Evolutionary conservation across 2,113 vertebrate genomes (phyloP).

Genomic region (Ursus arctos): DNA sequence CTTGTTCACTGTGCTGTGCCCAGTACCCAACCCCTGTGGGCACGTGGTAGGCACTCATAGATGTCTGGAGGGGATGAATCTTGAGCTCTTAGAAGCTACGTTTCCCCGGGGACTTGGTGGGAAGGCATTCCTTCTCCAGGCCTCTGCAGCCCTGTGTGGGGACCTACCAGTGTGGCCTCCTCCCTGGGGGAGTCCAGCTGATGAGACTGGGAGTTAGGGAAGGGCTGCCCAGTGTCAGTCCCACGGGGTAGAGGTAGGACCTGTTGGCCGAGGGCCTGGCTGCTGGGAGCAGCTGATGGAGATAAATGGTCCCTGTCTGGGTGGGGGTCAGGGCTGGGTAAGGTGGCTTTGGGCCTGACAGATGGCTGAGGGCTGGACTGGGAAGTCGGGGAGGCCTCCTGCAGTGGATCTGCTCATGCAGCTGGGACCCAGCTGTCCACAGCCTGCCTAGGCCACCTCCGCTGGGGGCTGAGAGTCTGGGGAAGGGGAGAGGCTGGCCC

Average conservation of each 20-base stretch:
- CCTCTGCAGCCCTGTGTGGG: background rate
- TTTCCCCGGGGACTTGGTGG: background rate
- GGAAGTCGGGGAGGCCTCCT: background rate
- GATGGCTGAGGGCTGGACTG: background rate
- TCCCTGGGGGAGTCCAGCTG: background rate
- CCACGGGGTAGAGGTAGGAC: background rate
- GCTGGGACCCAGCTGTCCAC: too few relatives aligned
- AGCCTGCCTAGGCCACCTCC: too few relatives aligned
- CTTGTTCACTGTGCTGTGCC: background rate
- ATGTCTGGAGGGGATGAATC: background rate
- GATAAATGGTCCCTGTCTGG: constrained; percentile 19
- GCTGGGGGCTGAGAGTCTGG: background rate
- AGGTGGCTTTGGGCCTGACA: background rate
- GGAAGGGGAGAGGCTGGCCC: background rate
- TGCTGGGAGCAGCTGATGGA: background rate
- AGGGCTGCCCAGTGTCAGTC: background rate
- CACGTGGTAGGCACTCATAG: background rate
- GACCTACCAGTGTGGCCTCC: background rate
- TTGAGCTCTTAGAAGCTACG: background rate
- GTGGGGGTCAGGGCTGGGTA: background rate
- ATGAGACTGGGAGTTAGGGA: background rate
- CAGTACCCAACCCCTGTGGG: background rate
- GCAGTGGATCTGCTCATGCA: background rate
- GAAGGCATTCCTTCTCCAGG: background rate
- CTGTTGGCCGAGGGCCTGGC: background rate